Conservation (phyloP, 2,888 invertebrate species). For the Bellardia pandia region DNA sequence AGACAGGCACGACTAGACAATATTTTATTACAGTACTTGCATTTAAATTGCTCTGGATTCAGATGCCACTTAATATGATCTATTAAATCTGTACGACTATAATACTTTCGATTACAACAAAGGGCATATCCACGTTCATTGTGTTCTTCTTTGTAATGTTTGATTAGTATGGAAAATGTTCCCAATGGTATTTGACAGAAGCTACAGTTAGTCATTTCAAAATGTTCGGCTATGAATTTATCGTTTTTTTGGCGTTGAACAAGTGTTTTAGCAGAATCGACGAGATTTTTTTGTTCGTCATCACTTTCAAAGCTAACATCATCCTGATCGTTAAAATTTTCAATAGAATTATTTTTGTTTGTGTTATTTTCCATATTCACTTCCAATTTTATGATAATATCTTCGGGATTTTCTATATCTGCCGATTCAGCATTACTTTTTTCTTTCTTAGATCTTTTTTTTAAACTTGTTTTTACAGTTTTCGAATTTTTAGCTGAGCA, state of each 20-base stretch:
- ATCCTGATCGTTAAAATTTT: constrained; percentile 1
- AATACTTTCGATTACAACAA: constrained; percentile 82
- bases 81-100: constrained; percentile 79
- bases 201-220: constrained; percentile 59
- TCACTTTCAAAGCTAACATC: constrained; percentile 39
- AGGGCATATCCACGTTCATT: constrained; percentile 79
- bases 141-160: constrained; percentile 67
- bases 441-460: constrained; percentile 19
- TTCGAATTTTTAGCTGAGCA: constrained; percentile 13
- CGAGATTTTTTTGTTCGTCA: constrained; percentile 12
- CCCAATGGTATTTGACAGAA: constrained; percentile 62
- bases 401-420: not conserved
- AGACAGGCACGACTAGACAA: constrained; percentile 80
- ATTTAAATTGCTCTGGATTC: constrained; percentile 82
- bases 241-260: constrained; percentile 47
- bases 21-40: constrained; percentile 76
- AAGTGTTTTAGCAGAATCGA: constrained; percentile 39
- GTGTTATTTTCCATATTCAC: not conserved
- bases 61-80: constrained; percentile 82
- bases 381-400: not conserved
- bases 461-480: not conserved
- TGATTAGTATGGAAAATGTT: constrained; percentile 61
- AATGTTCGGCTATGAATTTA: constrained; percentile 67
- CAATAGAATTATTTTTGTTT: not conserved
- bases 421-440: not conserved